Evolutionary conservation across 2,888 invertebrate species (phyloP).

Genomic region (Lepidochrysops patricia): DNA sequence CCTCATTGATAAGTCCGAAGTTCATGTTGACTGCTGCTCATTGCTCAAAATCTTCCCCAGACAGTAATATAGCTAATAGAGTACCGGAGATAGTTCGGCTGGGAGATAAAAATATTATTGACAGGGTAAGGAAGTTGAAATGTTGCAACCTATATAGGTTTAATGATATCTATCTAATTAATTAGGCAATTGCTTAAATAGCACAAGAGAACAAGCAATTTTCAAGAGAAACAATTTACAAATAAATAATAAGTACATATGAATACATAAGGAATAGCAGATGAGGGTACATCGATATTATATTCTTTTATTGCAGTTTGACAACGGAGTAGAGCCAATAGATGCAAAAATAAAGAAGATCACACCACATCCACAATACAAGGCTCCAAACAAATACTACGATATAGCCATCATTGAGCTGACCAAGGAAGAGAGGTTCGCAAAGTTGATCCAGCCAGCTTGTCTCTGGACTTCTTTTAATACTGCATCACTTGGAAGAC

Average conservation of each 20-base stretch:
- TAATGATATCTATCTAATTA: no score
- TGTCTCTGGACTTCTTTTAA: constrained; percentile 28
- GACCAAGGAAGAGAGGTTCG: constrained; percentile 19
- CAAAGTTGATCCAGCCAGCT: constrained; percentile 28
- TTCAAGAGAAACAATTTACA: no score
- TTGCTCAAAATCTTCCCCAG: constrained; percentile 45
- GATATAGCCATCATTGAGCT: constrained; percentile 34
- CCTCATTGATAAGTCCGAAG: constrained; percentile 73
- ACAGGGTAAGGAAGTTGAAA: constrained; percentile 9
- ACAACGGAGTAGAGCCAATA: constrained; percentile 7
- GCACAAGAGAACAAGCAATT: no score
- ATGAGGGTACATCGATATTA: no score
- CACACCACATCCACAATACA: constrained; percentile 29
- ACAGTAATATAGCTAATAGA: constrained; percentile 25
- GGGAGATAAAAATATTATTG: constrained; percentile 30
- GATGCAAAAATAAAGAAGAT: constrained; percentile 28
- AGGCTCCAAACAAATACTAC: constrained; percentile 29
- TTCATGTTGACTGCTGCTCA: constrained; percentile 80
- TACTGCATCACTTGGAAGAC: constrained; percentile 20
- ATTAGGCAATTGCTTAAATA: no score
- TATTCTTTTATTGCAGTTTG: no score
- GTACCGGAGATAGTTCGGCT: constrained; percentile 36
- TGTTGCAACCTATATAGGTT: no score
- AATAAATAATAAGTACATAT: no score
- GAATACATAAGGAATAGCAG: no score